Evolutionary conservation across 2,888 invertebrate genomes (phyloP), one percentile per base, ranked within the genome.

Genomic region (Ceriagrion tenellum): DNA sequence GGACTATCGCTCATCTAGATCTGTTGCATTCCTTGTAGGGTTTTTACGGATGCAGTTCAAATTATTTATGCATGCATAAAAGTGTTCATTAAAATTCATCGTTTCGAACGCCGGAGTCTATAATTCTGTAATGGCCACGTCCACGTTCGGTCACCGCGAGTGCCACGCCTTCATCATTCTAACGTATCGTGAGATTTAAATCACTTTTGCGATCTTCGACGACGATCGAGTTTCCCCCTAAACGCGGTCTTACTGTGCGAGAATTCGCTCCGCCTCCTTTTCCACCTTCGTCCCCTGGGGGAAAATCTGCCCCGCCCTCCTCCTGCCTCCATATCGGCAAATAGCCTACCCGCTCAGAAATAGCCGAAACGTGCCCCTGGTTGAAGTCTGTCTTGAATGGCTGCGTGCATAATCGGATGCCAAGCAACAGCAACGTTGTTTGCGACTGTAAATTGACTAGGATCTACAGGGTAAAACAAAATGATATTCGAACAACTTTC

Each of bases 1-100:
- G 12, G 59, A 59, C 20, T 81, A 30, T 81, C 35, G 26, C 12
- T 81, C 35, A 16, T 81, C n/a, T 23, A 35, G 81, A 35, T 81
- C 30, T 69, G 69, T 69, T n/a, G 69, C 69, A 69, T n/a, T 69
- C 69, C 69, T 12, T n/a, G 13, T n/a, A 69, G 10, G 69, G 69
- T n/a, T 26, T 69, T 26, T 26, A 69, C 69, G 69, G n/a, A 26
- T 69, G 81, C 26, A 35, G 30, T 16, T 13, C n/a, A 35, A 35
- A 81, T 81, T 30, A 81, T 35, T 81, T 81, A 81, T 81, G 81
- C 35, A 81, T 81, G 81, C 81, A 81, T 81, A 81, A 81, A 81
- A 20, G 35, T 81, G 35, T 35, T 81, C 81, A 35, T 81, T 81
- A 81, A 81, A 81, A 81, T 81, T 81, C 81, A 81, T 81, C 81